Evolutionary conservation across 1,140 invertebrate genomes (phyloP).

Genomic region (Drosophila parabipectinata): DNA sequence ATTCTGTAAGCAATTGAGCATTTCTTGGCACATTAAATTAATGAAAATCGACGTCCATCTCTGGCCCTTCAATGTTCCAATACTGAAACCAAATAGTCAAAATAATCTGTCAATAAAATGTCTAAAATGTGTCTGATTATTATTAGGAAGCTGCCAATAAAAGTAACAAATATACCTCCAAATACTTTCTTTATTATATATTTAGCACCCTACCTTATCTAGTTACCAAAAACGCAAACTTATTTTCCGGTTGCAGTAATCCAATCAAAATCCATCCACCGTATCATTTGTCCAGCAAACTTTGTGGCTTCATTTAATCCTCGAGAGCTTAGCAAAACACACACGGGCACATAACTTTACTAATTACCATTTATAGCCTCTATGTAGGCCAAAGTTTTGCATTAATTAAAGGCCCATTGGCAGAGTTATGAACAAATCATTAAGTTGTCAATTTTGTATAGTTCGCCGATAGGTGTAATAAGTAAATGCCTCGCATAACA

Average conservation of each 20-base stretch:
- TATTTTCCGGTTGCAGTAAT: conserved; percentile 11
- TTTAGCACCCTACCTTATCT: too few species aligned
- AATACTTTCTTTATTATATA: background rate
- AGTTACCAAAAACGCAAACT: background rate
- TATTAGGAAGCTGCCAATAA: too few species aligned
- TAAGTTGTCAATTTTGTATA: conserved; percentile 63
- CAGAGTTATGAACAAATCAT: conserved; percentile 73
- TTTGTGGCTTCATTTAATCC: conserved; percentile 31
- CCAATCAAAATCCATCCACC: conserved; percentile 8
- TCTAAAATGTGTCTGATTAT: background rate
- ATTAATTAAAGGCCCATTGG: conserved; percentile 61
- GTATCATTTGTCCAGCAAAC: conserved; percentile 37
- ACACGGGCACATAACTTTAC: conserved; percentile 30
- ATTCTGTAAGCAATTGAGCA: conserved; percentile 27
- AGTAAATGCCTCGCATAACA: conserved; percentile 51
- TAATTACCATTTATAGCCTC: conserved; percentile 35
- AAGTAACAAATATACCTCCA: too few species aligned
- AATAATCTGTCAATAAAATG: background rate
- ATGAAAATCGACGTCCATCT: conserved; percentile 27
- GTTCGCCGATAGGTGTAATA: conserved; percentile 60
- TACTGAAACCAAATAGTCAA: background rate
- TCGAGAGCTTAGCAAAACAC: conserved; percentile 26
- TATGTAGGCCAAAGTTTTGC: conserved; percentile 22
- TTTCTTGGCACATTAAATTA: conserved; percentile 57
- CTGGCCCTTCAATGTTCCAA: background rate